Base-by-base conservation (phyloP, 2,113 vertebrate genomes). In the Podarcis cretensis region DNA sequence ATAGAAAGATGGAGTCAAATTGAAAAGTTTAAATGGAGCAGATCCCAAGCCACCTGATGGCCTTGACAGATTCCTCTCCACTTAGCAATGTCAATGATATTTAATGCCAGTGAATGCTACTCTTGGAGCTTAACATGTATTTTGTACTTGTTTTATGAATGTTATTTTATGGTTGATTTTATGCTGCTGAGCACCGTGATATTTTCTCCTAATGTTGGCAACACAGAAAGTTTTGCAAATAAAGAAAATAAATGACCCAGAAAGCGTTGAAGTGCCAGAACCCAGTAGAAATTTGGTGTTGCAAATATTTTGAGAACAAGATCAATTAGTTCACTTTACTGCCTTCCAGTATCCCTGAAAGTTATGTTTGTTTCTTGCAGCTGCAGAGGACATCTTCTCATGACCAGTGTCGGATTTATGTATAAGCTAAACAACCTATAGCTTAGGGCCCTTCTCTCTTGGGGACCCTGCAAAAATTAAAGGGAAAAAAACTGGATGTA, bases 11-110 rank as follows among this genome's bases (percentile, higher is more conserved):
- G n/a, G 32, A 54, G 9, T 32, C 37, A 78, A 69, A 79, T 25
- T 25, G 37, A 54, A 79, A 54, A n/a, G 59, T 86, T 86, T 78
- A 66, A 78, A 32, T 86, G 37, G 59, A 78, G 43, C 7, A 66
- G 59, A 78, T 40, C 0, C n/a, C 30, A 84, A n/a, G 14, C 48
- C 43, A 69, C 35, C 69, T 20, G 57, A 68, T 10, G 48, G 88
- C 3, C 6, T 54, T 73, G 59, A 73, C 32, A 74, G 0, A 35
- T 80, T 54, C 30, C 54, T 59, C 20, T 18, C n/a, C 10, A 0
- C 27, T 43, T 13, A 73, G 14, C 78, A 86, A 23, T 23, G 0
- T 4, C 77, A 20, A 6, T 32, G 3, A 4, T 63, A 13, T 5
- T 89, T 83, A 65, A 43, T 84, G 18, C 65, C n/a, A 48, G 3